phyloP scores from a whole-genome alignment of 2,888 invertebrate genomes.

The Apodemia zela region DNA sequence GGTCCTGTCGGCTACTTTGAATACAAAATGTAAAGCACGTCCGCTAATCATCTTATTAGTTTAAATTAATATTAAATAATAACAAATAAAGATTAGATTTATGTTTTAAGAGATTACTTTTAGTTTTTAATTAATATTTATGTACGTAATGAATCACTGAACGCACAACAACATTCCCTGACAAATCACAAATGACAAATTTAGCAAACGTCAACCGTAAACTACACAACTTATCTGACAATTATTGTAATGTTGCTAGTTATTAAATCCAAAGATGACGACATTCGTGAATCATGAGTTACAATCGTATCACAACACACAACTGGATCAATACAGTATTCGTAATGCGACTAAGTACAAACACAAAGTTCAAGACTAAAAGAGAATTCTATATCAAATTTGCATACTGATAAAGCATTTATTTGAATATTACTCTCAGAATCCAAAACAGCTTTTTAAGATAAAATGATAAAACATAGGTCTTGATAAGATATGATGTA shows the following conservation, averaged over 20 bases:
- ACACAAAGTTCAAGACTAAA: slow-evolving; percentile 5
- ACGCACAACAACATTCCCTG: neutral
- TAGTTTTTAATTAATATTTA: neutral
- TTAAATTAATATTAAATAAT: neutral
- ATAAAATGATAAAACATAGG: neutral
- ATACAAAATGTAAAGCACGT: slow-evolving; percentile 96
- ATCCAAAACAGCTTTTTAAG: neutral
- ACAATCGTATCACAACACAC: neutral
- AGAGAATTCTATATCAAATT: slow-evolving; percentile 2
- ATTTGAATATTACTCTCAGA: slow-evolving; percentile 12
- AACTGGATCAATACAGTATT: neutral
- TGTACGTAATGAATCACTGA: neutral
- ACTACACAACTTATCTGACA: neutral
- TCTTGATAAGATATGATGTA: slow-evolving; percentile 1
- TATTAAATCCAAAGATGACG: neutral
- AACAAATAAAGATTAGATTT: too few relatives aligned
- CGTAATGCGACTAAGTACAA: neutral
- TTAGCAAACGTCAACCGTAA: neutral
- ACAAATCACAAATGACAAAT: slow-evolving; percentile 1
- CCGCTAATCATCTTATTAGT: slow-evolving; percentile 77
- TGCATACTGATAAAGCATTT: slow-evolving; percentile 13
- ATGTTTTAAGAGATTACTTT: neutral
- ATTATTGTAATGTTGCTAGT: neutral
- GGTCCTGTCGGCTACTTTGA: slow-evolving; percentile 95
- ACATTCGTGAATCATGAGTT: neutral